Percentiles rank a stretch among this genome's conserved stretches.
Evolutionary conservation across 2,113 vertebrate species (phyloP).

Genomic region (Leptobrachium leishanense): DNA sequence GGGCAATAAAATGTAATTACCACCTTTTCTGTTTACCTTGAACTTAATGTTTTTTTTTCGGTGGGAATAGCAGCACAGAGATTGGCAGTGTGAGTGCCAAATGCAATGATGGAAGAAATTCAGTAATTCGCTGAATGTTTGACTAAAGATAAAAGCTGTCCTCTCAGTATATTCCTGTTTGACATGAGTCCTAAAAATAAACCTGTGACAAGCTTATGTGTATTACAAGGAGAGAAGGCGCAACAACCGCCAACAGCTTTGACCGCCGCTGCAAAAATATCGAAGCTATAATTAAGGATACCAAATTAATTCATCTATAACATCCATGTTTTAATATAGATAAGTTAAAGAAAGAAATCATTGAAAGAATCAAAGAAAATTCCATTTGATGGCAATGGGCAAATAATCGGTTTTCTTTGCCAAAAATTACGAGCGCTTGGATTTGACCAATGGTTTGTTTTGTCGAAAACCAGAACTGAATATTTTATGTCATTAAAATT

Average conservation of each 20-base stretch:
- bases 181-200: slow-evolving; percentile 15
- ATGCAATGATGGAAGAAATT: slow-evolving; percentile 25
- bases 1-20: slow-evolving; percentile 29
- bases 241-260: slow-evolving; percentile 32
- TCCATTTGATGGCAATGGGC: too few relatives aligned
- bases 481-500: too few relatives aligned
- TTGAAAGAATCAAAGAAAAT: too few relatives aligned
- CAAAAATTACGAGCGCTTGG: too few relatives aligned
- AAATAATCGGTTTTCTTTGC: too few relatives aligned
- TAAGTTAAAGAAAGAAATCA: too few relatives aligned
- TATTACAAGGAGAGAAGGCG: slow-evolving; percentile 16
- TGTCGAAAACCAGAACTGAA: too few relatives aligned
- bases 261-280: slow-evolving; percentile 9
- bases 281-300: slow-evolving; percentile 3
- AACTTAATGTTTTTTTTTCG: slow-evolving; percentile 9
- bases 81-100: slow-evolving; percentile 3
- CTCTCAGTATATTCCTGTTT: slow-evolving; percentile 11
- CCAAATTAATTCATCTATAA: too few relatives aligned
- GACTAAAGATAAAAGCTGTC: slow-evolving; percentile 16
- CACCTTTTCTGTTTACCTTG: slow-evolving; percentile 32
- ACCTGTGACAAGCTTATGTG: slow-evolving; percentile 4
- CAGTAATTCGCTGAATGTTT: slow-evolving; percentile 2
- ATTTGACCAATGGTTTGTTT: too few relatives aligned
- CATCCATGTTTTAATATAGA: too few relatives aligned
- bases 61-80: slow-evolving; percentile 2